Conservation (phyloP, 2,797 vertebrate species). For the Gastrophryne carolinensis region DNA sequence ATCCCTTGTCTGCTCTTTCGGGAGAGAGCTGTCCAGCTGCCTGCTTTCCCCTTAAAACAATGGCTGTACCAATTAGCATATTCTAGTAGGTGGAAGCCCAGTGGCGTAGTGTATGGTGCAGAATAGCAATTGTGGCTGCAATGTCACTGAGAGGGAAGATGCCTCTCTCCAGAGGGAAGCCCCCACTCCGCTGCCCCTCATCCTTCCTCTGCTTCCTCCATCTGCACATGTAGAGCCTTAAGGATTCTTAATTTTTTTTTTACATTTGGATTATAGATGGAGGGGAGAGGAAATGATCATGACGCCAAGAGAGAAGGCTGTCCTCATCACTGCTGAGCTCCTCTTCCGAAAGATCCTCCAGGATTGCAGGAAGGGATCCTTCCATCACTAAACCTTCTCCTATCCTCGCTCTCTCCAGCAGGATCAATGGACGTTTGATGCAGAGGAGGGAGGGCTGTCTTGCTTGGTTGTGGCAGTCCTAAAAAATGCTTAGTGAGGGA, state of each 20-base stretch:
- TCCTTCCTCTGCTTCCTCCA: background rate
- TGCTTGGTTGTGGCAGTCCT: constrained; percentile 36
- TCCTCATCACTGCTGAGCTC: constrained; percentile 7
- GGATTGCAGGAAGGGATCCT: constrained; percentile 3
- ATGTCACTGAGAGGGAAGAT: constrained; percentile 49
- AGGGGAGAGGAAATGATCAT: constrained; percentile 34
- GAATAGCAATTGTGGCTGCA: constrained; percentile 55
- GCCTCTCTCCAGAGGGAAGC: background rate
- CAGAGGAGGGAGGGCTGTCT: constrained; percentile 55
- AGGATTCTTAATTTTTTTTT: background rate
- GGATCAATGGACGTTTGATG: constrained; percentile 56
- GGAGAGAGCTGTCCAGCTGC: constrained; percentile 20
- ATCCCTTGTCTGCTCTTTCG: background rate
- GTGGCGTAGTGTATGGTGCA: constrained; percentile 46
- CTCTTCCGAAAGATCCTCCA: constrained; percentile 2
- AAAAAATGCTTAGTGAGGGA: constrained; percentile 12
- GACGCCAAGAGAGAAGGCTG: constrained; percentile 9
- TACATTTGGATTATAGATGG: background rate
- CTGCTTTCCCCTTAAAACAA: constrained; percentile 10
- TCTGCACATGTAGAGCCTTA: background rate
- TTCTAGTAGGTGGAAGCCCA: constrained; percentile 46
- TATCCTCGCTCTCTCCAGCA: constrained; percentile 11
- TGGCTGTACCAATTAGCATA: constrained; percentile 40
- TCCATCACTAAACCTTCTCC: constrained; percentile 33
- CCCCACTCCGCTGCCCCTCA: background rate